These are phyloP conservation scores for Cantharis nigra DNA, from an alignment of 2,888 invertebrate species.

Conservation along the genomic window DNA sequence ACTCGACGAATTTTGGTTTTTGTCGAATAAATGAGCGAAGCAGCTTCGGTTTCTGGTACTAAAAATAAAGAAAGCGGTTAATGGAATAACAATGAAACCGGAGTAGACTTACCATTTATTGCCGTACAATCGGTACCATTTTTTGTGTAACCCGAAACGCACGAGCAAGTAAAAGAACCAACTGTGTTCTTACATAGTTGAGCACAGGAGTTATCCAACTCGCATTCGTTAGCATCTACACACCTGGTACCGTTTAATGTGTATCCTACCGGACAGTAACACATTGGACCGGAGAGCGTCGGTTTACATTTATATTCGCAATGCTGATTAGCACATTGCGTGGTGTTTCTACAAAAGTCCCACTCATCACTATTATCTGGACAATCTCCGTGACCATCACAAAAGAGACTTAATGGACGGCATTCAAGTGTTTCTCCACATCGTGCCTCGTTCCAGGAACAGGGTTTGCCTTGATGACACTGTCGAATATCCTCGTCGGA, in stretches of 20 bases:
- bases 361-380: conserved; percentile 74
- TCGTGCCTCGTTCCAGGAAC: conserved; percentile 69
- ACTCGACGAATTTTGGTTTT: conserved; percentile 67
- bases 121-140: conserved; percentile 67
- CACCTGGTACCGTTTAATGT: conserved; percentile 67
- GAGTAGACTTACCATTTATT: conserved; percentile 67
- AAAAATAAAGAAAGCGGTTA: conserved; percentile 34
- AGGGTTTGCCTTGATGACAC: conserved; percentile 67
- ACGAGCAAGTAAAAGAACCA: conserved; percentile 73
- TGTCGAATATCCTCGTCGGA: conserved; percentile 72
- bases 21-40: conserved; percentile 73
- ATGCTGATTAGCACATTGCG: conserved; percentile 44
- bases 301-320: conserved; percentile 68
- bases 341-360: conserved; percentile 63
- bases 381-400: conserved; percentile 71
- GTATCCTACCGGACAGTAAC: conserved; percentile 75
- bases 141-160: conserved; percentile 71
- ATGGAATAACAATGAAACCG: not conserved
- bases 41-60: conserved; percentile 68
- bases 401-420: conserved; percentile 65
- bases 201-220: conserved; percentile 70
- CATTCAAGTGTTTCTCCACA: conserved; percentile 67
- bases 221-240: conserved; percentile 79
- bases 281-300: conserved; percentile 71
- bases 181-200: conserved; percentile 72